A percentile compares a stretch with the other conserved stretches of the same genome.
Conservation (phyloP, 53 echinoderm and acorn worm genomes). For the Mesocentrotus franciscanus region DNA sequence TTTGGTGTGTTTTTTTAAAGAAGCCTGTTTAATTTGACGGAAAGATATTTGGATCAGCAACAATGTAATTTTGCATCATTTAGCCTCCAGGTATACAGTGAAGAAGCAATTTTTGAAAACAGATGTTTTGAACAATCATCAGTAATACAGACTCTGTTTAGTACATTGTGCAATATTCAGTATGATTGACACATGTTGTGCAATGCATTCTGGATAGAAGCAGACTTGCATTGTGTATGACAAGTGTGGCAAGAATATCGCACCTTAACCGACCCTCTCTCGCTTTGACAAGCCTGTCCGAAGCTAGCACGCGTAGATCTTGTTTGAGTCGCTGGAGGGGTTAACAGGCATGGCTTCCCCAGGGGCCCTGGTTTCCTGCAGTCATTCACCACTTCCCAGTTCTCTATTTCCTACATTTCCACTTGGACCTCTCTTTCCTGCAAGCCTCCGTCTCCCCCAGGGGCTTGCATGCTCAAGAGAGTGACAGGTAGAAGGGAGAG, state of each 20-base stretch:
- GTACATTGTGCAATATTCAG: background rate
- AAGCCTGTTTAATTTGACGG: too few species aligned
- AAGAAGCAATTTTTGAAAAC: too few species aligned
- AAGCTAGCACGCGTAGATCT: background rate
- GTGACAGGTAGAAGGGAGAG: background rate
- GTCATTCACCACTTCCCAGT: conserved; percentile 63
- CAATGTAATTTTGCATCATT: too few species aligned
- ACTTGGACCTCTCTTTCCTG: conserved; percentile 64
- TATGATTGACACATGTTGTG: background rate
- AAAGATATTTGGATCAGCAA: too few species aligned
- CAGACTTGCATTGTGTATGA: background rate
- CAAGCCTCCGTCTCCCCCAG: conserved; percentile 37
- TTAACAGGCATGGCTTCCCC: conserved; percentile 40
- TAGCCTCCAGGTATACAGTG: too few species aligned
- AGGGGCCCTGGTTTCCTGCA: conserved; percentile 54
- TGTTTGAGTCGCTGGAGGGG: background rate
- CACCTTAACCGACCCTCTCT: conserved; percentile 35
- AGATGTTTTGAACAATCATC: too few species aligned
- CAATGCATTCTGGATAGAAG: background rate
- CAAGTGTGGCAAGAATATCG: background rate
- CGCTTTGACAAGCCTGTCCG: background rate
- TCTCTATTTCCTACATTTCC: conserved; percentile 64
- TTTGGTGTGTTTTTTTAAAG: too few species aligned
- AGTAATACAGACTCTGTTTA: too few species aligned
- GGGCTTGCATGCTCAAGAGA: conserved; percentile 18